Evolutionary conservation across 2,113 vertebrate species (phyloP).

Genomic region (Apistogramma diplotaenia): DNA sequence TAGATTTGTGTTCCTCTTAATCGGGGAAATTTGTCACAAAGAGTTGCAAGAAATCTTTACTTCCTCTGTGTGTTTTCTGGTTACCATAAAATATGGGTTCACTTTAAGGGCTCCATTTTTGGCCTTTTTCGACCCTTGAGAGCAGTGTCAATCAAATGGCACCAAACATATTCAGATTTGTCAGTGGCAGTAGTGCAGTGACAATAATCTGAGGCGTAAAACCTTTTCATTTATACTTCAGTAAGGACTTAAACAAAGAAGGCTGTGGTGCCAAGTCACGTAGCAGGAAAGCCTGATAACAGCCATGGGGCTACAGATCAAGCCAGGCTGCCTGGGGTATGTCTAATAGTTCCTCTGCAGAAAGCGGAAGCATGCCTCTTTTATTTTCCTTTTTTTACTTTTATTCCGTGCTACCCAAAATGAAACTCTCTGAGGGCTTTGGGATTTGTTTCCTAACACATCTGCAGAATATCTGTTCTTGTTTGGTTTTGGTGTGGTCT

Average conservation of each 20-base stretch:
- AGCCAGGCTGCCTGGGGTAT: conserved; percentile 26
- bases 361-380: conserved; percentile 41
- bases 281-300: conserved; percentile 62
- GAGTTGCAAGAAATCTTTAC: conserved; percentile 16
- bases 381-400: background rate
- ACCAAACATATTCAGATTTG: background rate
- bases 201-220: conserved; percentile 1
- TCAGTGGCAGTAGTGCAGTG: background rate
- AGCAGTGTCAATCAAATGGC: background rate
- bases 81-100: conserved; percentile 24
- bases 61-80: conserved; percentile 46
- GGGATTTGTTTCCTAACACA: conserved; percentile 14
- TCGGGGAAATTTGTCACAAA: conserved; percentile 17
- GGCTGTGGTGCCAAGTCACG: conserved; percentile 55
- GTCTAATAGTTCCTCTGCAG: conserved; percentile 54
- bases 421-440: conserved; percentile 1
- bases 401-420: conserved; percentile 14
- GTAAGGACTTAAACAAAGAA: conserved; percentile 35
- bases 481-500: conserved; percentile 51
- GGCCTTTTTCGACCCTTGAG: background rate
- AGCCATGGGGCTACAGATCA: conserved; percentile 27
- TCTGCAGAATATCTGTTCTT: conserved; percentile 29
- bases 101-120: background rate
- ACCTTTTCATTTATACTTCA: conserved; percentile 17
- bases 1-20: conserved; percentile 35